Conservation (phyloP, 2,113 vertebrate genomes). For the Camelus bactrianus region DNA sequence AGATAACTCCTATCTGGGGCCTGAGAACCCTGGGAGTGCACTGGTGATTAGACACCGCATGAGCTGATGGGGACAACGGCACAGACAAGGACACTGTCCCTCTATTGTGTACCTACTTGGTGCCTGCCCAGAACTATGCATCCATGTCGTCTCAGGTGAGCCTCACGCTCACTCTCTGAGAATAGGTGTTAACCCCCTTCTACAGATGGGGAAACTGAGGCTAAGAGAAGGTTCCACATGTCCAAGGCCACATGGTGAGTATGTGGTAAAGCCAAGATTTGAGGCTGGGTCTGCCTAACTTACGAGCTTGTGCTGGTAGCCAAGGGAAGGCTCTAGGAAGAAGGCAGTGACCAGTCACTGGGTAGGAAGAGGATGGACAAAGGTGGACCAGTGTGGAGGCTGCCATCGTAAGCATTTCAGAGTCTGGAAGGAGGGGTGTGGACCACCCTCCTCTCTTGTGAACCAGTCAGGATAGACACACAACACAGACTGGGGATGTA, state of each 20-base stretch:
- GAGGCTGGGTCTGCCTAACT: not conserved
- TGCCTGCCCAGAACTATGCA: not conserved
- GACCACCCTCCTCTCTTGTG: not conserved
- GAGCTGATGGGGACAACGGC: not conserved
- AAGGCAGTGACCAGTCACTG: not conserved
- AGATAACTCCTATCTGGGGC: not conserved
- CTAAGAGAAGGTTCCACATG: not conserved
- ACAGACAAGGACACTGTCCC: not conserved
- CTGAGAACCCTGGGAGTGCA: not conserved
- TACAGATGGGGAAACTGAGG: not conserved
- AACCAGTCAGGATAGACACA: not conserved
- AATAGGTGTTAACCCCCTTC: not conserved
- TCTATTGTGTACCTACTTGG: accelerated
- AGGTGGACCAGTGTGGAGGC: accelerated
- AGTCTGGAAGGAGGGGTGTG: not conserved
- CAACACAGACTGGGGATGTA: accelerated
- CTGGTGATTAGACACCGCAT: no score
- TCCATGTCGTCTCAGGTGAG: not conserved
- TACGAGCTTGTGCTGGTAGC: not conserved
- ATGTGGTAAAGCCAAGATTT: not conserved
- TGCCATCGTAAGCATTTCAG: not conserved
- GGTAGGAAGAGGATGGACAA: not conserved
- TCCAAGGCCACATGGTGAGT: not conserved
- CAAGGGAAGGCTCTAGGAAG: not conserved
- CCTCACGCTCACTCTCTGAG: not conserved